These are phyloP conservation scores for Argyrosomus japonicus DNA, from an alignment of 2,113 vertebrate species.

Conservation along the genomic window DNA sequence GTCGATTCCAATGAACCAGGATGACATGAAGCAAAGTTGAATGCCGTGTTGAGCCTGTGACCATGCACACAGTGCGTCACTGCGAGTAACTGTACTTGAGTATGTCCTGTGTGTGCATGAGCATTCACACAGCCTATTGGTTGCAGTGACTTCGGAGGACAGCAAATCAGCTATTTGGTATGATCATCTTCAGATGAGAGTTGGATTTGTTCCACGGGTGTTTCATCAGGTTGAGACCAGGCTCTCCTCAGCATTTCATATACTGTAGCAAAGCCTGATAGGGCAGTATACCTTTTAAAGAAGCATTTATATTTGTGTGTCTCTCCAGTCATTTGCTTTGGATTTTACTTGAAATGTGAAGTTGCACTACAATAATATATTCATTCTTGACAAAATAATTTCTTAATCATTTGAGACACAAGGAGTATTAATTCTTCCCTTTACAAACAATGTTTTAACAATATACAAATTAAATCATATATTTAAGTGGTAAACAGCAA, in stretches of 20 bases:
- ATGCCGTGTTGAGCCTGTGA: not conserved
- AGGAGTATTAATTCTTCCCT: not conserved
- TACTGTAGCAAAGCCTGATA: not conserved
- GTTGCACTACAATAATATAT: not conserved
- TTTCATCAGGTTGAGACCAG: not conserved
- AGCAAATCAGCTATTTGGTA: not conserved
- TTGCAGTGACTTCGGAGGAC: not conserved
- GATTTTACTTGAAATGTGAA: not conserved
- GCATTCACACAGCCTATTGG: slow-evolving; percentile 1
- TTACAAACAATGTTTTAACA: not conserved
- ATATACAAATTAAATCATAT: not conserved
- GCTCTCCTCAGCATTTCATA: not conserved
- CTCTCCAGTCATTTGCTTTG: not conserved
- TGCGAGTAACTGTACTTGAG: not conserved
- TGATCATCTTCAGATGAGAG: not conserved
- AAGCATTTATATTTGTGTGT: not conserved
- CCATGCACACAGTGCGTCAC: not conserved
- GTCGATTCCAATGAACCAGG: slow-evolving; percentile 62
- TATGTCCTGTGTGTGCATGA: not conserved
- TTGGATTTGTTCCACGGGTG: not conserved
- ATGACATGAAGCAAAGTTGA: slow-evolving; percentile 17
- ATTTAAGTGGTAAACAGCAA: not conserved
- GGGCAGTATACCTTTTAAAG: not conserved
- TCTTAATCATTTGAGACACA: not conserved
- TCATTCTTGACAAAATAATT: not conserved